These are phyloP conservation scores for Papio anubis DNA, from an alignment of 2,113 vertebrate species.

Conservation along the genomic window DNA sequence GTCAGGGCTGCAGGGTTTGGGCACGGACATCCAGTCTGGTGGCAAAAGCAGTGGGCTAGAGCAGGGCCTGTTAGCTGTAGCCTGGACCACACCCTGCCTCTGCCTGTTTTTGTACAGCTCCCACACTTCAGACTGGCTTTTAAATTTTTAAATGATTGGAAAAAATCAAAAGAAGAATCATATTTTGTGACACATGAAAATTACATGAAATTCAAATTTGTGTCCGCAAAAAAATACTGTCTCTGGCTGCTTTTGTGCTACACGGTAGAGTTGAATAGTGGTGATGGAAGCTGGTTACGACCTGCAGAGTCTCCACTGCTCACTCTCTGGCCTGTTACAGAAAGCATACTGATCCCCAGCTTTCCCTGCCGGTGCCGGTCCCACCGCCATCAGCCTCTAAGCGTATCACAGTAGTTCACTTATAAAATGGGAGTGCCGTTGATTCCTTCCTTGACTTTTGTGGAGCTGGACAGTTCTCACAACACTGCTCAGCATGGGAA, in stretches of 20 bases:
- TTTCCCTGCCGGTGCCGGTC: fast-evolving
- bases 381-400: fast-evolving
- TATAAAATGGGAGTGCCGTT: fast-evolving
- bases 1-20: not conserved
- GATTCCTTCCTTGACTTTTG: fast-evolving
- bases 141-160: not conserved
- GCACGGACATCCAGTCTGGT: not conserved
- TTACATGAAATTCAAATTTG: not conserved
- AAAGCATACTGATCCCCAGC: not conserved
- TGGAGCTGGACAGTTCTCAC: not conserved
- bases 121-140: not conserved
- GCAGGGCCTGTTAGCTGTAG: not conserved
- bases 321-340: too few species aligned
- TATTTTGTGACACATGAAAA: not conserved
- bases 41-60: not conserved
- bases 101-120: not conserved
- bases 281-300: fast-evolving
- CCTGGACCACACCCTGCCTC: not conserved
- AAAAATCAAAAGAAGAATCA: not conserved
- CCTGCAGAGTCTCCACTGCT: fast-evolving
- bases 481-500: fast-evolving
- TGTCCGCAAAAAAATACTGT: fast-evolving
- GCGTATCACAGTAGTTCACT: fast-evolving
- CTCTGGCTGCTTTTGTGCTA: fast-evolving
- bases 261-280: not conserved